phyloP scores from a whole-genome alignment of 2,797 vertebrate species.

The Oophaga sylvatica region DNA sequence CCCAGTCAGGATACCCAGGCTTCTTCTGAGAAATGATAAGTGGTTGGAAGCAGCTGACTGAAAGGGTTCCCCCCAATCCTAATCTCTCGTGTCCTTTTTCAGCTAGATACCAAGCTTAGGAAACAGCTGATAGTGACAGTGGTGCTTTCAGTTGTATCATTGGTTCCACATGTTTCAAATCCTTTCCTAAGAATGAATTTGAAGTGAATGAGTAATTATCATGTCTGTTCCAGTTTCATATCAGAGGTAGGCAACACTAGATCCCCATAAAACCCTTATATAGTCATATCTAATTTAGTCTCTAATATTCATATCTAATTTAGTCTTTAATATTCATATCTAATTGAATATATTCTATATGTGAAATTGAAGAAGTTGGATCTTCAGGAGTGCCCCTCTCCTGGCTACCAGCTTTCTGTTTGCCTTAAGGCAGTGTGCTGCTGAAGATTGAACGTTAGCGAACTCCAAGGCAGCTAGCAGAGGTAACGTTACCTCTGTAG shows the following conservation, averaged over 20 bases:
- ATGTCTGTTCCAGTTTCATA: constrained; percentile 9
- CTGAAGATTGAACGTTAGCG: too few species aligned
- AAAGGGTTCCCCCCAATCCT: background rate
- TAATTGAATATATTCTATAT: background rate
- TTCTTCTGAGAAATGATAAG: background rate
- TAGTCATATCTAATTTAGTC: background rate
- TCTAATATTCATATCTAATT: background rate
- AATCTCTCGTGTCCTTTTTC: background rate
- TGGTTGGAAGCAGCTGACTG: background rate
- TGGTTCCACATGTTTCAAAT: background rate
- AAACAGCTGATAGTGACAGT: background rate
- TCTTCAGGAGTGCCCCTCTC: background rate
- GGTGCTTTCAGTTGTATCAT: background rate
- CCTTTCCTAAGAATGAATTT: background rate
- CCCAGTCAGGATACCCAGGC: background rate
- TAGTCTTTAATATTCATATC: background rate
- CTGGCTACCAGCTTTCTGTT: too few species aligned
- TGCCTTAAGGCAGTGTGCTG: too few species aligned
- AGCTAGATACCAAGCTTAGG: background rate
- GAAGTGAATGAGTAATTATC: background rate
- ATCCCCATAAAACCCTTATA: too few species aligned
- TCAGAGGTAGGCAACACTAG: background rate
- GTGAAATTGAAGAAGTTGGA: background rate
- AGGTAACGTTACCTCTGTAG: too few species aligned
- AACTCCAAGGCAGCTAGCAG: too few species aligned